phyloP scores from a whole-genome alignment of 1,140 invertebrate species.

The Gryon sp. region DNA sequence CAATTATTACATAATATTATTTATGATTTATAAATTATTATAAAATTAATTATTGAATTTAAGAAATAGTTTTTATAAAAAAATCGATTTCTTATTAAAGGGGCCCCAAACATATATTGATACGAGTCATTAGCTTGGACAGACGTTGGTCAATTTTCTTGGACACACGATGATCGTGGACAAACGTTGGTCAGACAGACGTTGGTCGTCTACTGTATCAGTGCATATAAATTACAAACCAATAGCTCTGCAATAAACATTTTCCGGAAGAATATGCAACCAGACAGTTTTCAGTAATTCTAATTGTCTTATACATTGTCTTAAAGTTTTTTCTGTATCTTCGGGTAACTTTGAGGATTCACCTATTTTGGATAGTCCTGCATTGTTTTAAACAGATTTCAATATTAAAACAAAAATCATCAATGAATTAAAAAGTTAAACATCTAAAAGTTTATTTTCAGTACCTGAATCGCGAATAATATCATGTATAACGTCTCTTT shows the following conservation, averaged over 20 bases:
- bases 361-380: conserved; percentile 82
- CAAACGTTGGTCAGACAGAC: too few relatives aligned
- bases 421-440: not conserved
- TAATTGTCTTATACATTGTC: conserved; percentile 91
- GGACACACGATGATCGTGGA: too few relatives aligned
- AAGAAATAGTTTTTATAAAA: too few relatives aligned
- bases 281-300: conserved; percentile 92
- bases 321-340: conserved; percentile 85
- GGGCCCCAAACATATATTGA: too few relatives aligned
- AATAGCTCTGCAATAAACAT: conserved; percentile 84
- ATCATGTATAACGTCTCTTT: conserved; percentile 86
- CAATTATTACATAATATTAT: too few relatives aligned
- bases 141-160: too few relatives aligned
- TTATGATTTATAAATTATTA: too few relatives aligned
- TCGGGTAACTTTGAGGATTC: conserved; percentile 80
- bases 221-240: conserved; percentile 70
- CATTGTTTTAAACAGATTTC: conserved; percentile 50
- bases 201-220: too few relatives aligned
- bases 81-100: too few relatives aligned
- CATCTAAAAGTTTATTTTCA: not conserved
- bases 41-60: too few relatives aligned
- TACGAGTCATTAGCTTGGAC: too few relatives aligned
- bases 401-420: conserved; percentile 1
- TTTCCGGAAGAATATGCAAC: conserved; percentile 86
- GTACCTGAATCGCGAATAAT: conserved; percentile 86